Evolutionary conservation across 1,140 invertebrate species (phyloP), one percentile per base, ranked within the genome.

Genomic region (Leucophenga varia): DNA sequence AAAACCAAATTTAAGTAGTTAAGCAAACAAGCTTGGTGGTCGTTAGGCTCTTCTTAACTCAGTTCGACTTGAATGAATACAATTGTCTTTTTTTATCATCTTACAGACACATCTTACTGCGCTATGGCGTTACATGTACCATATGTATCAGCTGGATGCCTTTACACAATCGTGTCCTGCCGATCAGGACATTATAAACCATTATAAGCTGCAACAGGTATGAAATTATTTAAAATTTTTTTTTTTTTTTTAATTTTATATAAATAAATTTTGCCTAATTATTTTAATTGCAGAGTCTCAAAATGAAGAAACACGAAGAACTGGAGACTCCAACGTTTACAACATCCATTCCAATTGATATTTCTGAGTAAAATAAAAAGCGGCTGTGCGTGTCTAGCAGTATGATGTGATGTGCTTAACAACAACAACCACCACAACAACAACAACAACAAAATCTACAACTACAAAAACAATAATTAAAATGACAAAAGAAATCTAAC

Each of bases 181-280:
- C 36, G 95, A 97, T 79, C 93, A 97, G 78, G 95, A 97, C 76
- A 97, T 97, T 64, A 95, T 97, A 72, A 95, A 95, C 78, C 93
- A 97, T 76, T 97, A 97, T 77, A 96, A 97, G 79, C 81, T 94
- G 53, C 92, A 95, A 78, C 88, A 91, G 86, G 88, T 90, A 32
- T 16, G 4, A 34, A 38, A 39, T 25, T 18, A 28, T 22, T 21
- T 35, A 18, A 8, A 49, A 43, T n/a, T n/a, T n/a, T 39, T 38
- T 32, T 39, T 3, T 22, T 8, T 38, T 36, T 18, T 6, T 22
- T 22, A 13, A 17, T 13, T 14, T 20, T 8, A 18, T n/a, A 12
- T n/a, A 12, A 18, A 3, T 17, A 30, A n/a, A 17, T 3, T 49
- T 35, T 43, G 31, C 6, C 18, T 13, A 34, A 35, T 28, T 28